phyloP scores from a whole-genome alignment of 2,888 invertebrate genomes.

The Mechanitis mazaeus region DNA sequence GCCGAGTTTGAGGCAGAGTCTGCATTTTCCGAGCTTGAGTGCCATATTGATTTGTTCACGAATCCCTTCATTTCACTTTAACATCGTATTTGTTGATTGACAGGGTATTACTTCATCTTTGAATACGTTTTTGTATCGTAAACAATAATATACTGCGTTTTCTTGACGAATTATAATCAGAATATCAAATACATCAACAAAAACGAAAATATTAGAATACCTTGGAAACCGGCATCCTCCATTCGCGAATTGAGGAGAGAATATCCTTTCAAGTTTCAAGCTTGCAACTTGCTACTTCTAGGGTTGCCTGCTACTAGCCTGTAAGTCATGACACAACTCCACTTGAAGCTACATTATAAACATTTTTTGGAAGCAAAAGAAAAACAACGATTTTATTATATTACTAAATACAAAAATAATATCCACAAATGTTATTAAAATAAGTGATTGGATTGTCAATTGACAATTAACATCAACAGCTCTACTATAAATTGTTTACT shows the following conservation, averaged over 20 bases:
- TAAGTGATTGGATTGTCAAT: too few relatives aligned
- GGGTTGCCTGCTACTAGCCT: constrained; percentile 18
- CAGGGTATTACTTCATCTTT: constrained; percentile 17
- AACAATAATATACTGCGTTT: constrained; percentile 12
- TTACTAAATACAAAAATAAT: too few relatives aligned
- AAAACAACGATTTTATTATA: too few relatives aligned
- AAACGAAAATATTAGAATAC: constrained; percentile 29
- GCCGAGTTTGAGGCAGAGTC: constrained; percentile 73
- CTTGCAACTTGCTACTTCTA: not conserved
- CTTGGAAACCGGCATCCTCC: constrained; percentile 39
- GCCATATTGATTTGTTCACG: constrained; percentile 68
- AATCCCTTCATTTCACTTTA: constrained; percentile 55
- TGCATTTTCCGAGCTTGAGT: constrained; percentile 74
- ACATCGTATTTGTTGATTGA: constrained; percentile 42
- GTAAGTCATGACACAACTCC: not conserved
- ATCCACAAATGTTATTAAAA: too few relatives aligned
- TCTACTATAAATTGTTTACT: too few relatives aligned
- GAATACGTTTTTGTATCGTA: constrained; percentile 2
- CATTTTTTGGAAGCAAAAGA: too few relatives aligned
- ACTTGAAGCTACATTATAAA: too few relatives aligned
- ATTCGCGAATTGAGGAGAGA: constrained; percentile 25
- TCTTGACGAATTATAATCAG: constrained; percentile 17
- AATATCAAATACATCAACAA: constrained; percentile 18
- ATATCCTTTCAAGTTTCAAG: not conserved
- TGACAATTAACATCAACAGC: too few relatives aligned